Evolutionary conservation across 1,140 invertebrate genomes (phyloP), one percentile per base, ranked within the genome.

Genomic region (Chelonus insularis): DNA sequence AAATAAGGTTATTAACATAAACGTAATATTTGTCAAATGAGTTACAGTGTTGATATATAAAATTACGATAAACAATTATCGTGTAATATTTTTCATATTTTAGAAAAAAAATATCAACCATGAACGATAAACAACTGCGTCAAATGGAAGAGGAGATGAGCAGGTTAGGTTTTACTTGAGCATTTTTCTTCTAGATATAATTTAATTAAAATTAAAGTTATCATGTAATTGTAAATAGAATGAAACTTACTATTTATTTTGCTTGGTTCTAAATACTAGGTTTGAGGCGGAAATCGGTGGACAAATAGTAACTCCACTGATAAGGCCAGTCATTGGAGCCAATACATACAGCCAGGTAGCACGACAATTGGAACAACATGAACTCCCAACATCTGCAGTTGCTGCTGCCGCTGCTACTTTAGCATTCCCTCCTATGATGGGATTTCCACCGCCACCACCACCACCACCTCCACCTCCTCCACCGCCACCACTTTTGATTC

Each of bases 271-370:
- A n/a, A n/a, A n/a, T n/a, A n/a, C n/a, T 18, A 92, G 90, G 66
- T 94, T 94, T 77, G 92, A 94, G 73, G 91, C 91, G n/a, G 92
- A 94, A 80, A 93, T 93, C 63, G 89, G 90, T 4, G 86, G 86
- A 52, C 80, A 85, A 60, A 76, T 84, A 34, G 79, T 84, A 18
- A 79, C 81, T 18, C 79, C 84, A 50, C 82, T 85, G 4, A 72
- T 68, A 18, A 80, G 86, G 14, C 85, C 86, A 9, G 86, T 89
- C 11, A 90, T 90, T 29, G 86, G 85, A 9, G 83, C 85, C 4
- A 86, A 86, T 63, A 89, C 88, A 2, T 89, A 88, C 70, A 86
- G 82, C 67, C 84, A 86, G 71, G 86, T 89, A 7, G 85, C 88
- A 63, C 83, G 88, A 65, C 85, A 86, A 68, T 69, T 90, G 45